Evolutionary conservation across 2,888 invertebrate species (phyloP), one percentile per base, ranked within the genome.

Genomic region (Phragmatobia fuliginosa): DNA sequence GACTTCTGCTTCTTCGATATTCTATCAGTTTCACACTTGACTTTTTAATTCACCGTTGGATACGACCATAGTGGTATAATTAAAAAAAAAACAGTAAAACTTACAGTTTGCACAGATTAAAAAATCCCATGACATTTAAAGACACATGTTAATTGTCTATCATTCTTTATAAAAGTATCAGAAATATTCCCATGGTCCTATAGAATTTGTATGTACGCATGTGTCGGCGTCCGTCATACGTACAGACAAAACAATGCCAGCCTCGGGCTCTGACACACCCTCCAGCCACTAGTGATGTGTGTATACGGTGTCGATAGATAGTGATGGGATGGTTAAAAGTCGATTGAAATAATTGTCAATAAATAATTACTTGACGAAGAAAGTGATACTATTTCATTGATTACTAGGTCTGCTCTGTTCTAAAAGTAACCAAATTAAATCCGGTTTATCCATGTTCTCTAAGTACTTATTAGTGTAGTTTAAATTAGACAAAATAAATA

Each of bases 161-260:
- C 68, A 66, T 68, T 71, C 65, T 58, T 68, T 32, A 66, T 38
- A 56, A 6, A 28, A 56, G 56, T 28, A 69, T 56, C 66, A 49
- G 65, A 56, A 61, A 36, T 52, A 60, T 90, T 91, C 90, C 88
- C 91, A 91, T 90, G 78, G 73, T 65, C 59, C 67, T 78, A 81
- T 84, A 83, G 83, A 86, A 77, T 75, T 82, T 71, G 68, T 68
- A 66, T 71, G 69, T 74, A 72, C 72, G 74, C 71, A 73, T 68
- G 66, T 70, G 89, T 88, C 89, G 90, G 91, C 87, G 85, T 85
- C 86, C 88, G 92, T 93, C 94, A 92, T 92, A 93, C 91, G 87
- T 91, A 91, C 92, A 87, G 90, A 92, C 94, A 91, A 93, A 93
- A 95, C 94, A 95, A 95, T 94, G 92, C 92, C 81, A 79, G 86